Conservation (phyloP, 2,888 invertebrate genomes). For the Sminthurinus aureus region DNA sequence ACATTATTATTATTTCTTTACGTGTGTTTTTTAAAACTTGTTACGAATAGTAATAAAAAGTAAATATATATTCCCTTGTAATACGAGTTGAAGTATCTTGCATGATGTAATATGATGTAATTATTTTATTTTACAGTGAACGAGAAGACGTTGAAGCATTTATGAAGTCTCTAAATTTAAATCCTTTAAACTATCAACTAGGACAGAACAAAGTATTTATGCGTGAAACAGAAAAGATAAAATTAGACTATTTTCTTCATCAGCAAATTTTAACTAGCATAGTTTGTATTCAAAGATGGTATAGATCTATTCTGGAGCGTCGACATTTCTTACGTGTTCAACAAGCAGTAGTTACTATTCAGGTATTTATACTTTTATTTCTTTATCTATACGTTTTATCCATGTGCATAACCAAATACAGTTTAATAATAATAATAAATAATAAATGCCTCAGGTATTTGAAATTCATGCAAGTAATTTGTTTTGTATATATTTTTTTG, state of each 20-base stretch:
- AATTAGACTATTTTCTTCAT: constrained; percentile 89
- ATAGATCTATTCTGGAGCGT: constrained; percentile 80
- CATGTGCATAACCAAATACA: neutral
- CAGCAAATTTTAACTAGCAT: constrained; percentile 94
- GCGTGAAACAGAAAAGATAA: constrained; percentile 91
- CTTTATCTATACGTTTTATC: neutral
- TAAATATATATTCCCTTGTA: neutral
- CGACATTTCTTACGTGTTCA: constrained; percentile 78
- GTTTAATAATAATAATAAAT: neutral
- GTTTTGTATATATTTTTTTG: constrained; percentile 45
- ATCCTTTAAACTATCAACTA: constrained; percentile 89
- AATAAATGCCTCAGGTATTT: neutral
- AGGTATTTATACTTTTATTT: constrained; percentile 62
- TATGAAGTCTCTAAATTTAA: constrained; percentile 81
- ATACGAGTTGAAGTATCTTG: constrained; percentile 2
- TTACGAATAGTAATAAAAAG: too few species aligned
- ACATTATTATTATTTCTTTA: neutral
- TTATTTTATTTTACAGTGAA: constrained; percentile 68
- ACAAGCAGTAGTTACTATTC: constrained; percentile 78
- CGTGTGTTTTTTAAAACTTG: neutral
- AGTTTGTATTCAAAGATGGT: constrained; percentile 90
- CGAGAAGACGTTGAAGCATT: constrained; percentile 87
- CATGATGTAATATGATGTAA: neutral
- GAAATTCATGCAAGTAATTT: constrained; percentile 9
- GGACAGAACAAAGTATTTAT: constrained; percentile 90